phyloP scores from a whole-genome alignment of 2,797 vertebrate genomes.

The Anolis apletophallus region DNA sequence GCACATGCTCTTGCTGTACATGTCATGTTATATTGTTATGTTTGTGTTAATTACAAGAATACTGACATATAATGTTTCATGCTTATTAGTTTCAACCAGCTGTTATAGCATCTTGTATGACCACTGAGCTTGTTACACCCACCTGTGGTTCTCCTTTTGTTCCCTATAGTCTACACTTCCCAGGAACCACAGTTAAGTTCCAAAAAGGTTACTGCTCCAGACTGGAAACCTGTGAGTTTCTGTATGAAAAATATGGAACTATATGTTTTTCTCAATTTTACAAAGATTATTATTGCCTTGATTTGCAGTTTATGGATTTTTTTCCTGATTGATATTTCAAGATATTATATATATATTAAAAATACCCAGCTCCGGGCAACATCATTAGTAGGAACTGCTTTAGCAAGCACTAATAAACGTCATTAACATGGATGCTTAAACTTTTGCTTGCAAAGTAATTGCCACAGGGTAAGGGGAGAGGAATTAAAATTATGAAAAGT shows the following conservation, averaged over 20 bases:
- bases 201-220: too few relatives aligned
- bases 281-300: background rate
- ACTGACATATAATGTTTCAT: too few relatives aligned
- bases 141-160: too few relatives aligned
- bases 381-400: constrained; percentile 61
- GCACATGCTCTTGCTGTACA: too few relatives aligned
- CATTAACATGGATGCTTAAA: constrained; percentile 71
- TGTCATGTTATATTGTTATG: too few relatives aligned
- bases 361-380: constrained; percentile 42
- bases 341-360: background rate
- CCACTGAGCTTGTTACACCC: too few relatives aligned
- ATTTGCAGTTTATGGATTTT: constrained; percentile 1
- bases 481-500: constrained; percentile 64
- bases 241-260: too few relatives aligned
- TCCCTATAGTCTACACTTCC: background rate
- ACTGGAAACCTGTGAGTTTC: background rate
- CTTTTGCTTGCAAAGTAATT: constrained; percentile 66
- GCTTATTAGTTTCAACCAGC: too few relatives aligned
- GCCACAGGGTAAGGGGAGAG: constrained; percentile 35
- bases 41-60: too few relatives aligned
- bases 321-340: constrained; percentile 17
- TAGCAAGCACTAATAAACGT: constrained; percentile 67
- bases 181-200: background rate
- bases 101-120: too few relatives aligned
- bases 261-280: background rate